Base-by-base conservation (phyloP, 1,140 invertebrate species). In the Wasmannia auropunctata region DNA sequence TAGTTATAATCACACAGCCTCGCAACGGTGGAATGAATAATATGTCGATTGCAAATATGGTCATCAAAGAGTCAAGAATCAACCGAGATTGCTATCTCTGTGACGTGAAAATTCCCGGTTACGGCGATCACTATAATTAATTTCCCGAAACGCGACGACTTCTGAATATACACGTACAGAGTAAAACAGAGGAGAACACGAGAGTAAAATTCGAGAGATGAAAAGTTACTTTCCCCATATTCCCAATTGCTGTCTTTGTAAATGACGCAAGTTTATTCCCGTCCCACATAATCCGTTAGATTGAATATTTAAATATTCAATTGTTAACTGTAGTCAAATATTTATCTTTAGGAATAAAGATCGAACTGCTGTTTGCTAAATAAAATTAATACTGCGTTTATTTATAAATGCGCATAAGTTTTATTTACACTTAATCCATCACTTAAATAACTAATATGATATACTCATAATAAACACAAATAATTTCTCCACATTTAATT, bases 31-130 rank as follows among this genome's bases (percentile, higher is more conserved):
- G 25, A 54, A 74, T 25, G 51, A 74, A 28, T 83, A 83, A 83
- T 25, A 60, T 58, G n/a, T 83, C n/a, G 54, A 16, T 60, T 43
- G 14, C 28, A 22, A 54, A 58, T 49, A n/a, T 19, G 16, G 7
- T 67, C 43, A 69, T 80, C 62, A 51, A 46, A 11, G 63, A 80
- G 37, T 25, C 37, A 46, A 67, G 37, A 63, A 8, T 37, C 14
- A n/a, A 22, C 34, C 37, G 49, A n/a, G n/a, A 70, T 58, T 34
- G 28, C 28, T 65, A 34, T 19, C 14, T 62, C 5, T 3, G 25
- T 54, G 49, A 37, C 37, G 37, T 58, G 65, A 72, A 72, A 72
- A 81, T 72, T 56, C 46, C 28, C 65, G 14, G 19, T 81, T 81
- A 56, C 25, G 37, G 31, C 65, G n/a, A 7, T 6, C n/a, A 11